Evolutionary conservation across 2,888 invertebrate species (phyloP), one percentile per base, ranked within the genome.

Genomic region (Latheticus oryzae): DNA sequence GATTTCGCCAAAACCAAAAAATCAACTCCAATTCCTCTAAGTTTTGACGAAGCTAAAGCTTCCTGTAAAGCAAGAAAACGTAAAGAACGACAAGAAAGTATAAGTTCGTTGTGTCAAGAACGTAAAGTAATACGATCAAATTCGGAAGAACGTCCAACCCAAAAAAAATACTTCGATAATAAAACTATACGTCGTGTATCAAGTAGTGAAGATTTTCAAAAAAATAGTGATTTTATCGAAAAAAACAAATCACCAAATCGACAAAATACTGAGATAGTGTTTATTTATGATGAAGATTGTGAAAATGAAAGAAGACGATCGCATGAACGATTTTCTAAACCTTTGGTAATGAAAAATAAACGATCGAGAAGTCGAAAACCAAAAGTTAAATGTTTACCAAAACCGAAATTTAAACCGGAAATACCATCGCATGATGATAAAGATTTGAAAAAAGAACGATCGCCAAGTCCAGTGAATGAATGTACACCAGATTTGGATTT

Each of bases 281-380:
- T 78, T 62, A 77, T 78, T 43, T 82, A 82, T 52, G 52, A 52
- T 13, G 82, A 82, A 63, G 86, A 86, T 52, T 81, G 82, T 67
- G 87, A 87, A 68, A 83, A 86, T 51, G 87, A 88, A 68, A 80
- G 82, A 45, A 76, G 87, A 5, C 80, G 87, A 61, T 85, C 83
- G 63, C 84, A 83, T 67, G 87, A 88, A 71, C 79, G 87, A 43
- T 85, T 88, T 74, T 82, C 87, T 64, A 80, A 85, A 60, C 82
- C 85, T 1, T 78, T 86, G 7, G 82, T 82, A 7, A 82, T 84
- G 2, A 82, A 84, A 35, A 84, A 85, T 48, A 77, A 80, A 38
- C 61, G 59, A 37, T 71, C 74, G 26, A 69, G 73, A 3, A 69
- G 69, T 52, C 67, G 66, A 62, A 64, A 67, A 37, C 61, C 64